Base-by-base conservation (phyloP, 2,888 invertebrate species). In the Ochropleura plecta region DNA sequence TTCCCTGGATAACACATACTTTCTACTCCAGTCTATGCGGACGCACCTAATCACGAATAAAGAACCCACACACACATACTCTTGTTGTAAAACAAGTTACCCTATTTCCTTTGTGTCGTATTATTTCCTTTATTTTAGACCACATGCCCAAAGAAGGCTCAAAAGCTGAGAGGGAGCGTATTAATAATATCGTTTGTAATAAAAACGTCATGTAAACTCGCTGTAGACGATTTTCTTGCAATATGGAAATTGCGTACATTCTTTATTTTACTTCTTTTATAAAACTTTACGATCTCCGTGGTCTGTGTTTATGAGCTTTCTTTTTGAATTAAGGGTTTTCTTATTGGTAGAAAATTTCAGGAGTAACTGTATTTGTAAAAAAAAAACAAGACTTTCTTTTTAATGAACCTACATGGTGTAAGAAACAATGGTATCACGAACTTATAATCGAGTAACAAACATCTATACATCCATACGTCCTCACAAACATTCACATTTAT, bases 101-200 rank as follows among this genome's bases (percentile, higher is more conserved):
- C 9, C 18, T 12, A n/a, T 46, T 30, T 53, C 51, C 14, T 59
- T 49, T 30, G n/a, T 57, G 4, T 48, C 18, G 18, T 48, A 7
- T 6, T 53, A 55, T 46, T 76, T 1, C 5, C 9, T 66, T 81
- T 75, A 57, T 63, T 66, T 66, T 20, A 67, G 10, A 70, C 18
- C 0, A 60, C 5, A 66, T 62, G 42, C n/a, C 53, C 16, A 51
- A 48, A 62, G 20, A 51, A 30, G n/a, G 49, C n/a, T 62, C 49
- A 70, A 70, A 76, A 55, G 20, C 62, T 66, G 64, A 71, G 49
- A 67, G n/a, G 12, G 44, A 59, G 20, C 12, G 9, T 60, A 72
- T 60, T 82, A 51, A 51, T 79, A 79, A 83, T 59, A 73, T 49
- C 40, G 53, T 63, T 55, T n/a, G 40, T 63, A 73, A 66, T 66